Base-by-base conservation (phyloP, 2,113 vertebrate genomes). In the Lagopus muta region DNA sequence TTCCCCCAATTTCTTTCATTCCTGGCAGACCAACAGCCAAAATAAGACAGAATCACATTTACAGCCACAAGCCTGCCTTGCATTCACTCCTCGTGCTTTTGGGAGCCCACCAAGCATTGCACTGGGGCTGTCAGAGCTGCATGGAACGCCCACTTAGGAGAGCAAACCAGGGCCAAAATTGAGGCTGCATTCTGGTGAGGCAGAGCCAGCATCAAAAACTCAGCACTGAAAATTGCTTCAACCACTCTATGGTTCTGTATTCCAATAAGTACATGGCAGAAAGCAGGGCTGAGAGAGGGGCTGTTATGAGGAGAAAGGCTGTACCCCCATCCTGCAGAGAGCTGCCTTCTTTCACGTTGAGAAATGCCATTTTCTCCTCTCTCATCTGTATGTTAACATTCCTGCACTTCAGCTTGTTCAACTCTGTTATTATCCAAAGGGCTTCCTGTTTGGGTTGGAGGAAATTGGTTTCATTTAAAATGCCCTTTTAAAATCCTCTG, bases 91-190 rank as follows among this genome's bases (percentile, higher is more conserved):
- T 60, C 6, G 10, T 30, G 0, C 42, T 65, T 48, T 3, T 38
- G 1, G 6, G 43, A 25, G 42, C 19, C 57, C 5, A 1, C 4
- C 54, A 17, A 52, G 50, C 8, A 13, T 52, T 13, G 24, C 13
- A 8, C 50, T 27, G 25, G 50, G 50, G 50, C 50, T 8, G 14
- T 52, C 13, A 52, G 50, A 8, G 50, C 50, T 52, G 50, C 50
- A 52, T 9, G 9, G 34, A 60, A 43, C 19, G 8, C 2, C 1
- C 1, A 21, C 2, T 1, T 1, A 5, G 27, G 45, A 61, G 32
- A 1, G 32, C 32, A 8, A 61, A 36, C 17, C 5, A 25, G 36
- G 8, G 1, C 21, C 2, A 55, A 32, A 70, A 62, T 18, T 6
- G 62, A 24, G 58, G 22, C 58, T 9, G 27, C 28, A 11, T 12